Percentiles rank a stretch among this genome's conserved stretches.
Conservation (phyloP, 1,140 invertebrate species). For the Drosophila arawakana region DNA sequence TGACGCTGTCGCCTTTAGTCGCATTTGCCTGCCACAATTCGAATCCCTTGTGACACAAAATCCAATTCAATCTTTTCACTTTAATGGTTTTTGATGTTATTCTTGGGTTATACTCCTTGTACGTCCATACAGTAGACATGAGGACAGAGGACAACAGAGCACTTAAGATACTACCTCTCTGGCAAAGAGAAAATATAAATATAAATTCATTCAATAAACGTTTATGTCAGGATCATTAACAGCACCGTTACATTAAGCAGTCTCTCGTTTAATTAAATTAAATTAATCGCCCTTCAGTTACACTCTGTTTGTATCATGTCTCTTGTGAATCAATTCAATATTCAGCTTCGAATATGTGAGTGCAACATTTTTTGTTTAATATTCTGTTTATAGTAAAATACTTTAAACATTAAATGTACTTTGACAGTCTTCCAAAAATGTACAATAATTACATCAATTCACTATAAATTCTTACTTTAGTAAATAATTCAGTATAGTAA, state of each 20-base stretch:
- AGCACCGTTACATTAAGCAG: conserved; percentile 50
- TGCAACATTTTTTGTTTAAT: not conserved
- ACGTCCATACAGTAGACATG: not conserved
- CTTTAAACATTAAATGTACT: too few species aligned
- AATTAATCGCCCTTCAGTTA: conserved; percentile 43
- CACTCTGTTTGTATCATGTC: conserved; percentile 31
- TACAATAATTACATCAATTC: too few species aligned
- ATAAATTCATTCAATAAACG: conserved; percentile 56
- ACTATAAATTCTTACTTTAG: too few species aligned
- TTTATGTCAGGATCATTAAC: conserved; percentile 57
- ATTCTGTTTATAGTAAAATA: not conserved
- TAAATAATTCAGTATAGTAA: too few species aligned
- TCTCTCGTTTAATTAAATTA: conserved; percentile 47
- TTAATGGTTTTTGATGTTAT: conserved; percentile 72
- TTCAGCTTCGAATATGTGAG: not conserved
- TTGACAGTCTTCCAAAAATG: too few species aligned
- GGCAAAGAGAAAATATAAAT: conserved; percentile 35
- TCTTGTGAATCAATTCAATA: conserved; percentile 18
- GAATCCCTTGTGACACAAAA: conserved; percentile 51
- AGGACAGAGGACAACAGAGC: not conserved
- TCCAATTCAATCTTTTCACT: conserved; percentile 79
- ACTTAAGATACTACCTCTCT: conserved; percentile 28
- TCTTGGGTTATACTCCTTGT: conserved; percentile 15
- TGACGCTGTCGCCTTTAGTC: conserved; percentile 62
- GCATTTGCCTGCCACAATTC: conserved; percentile 27